Percentiles rank a stretch among this genome's conserved stretches.
These are phyloP conservation scores for Nomada flava DNA, from an alignment of 2,888 invertebrate species.

Conservation along the genomic window DNA sequence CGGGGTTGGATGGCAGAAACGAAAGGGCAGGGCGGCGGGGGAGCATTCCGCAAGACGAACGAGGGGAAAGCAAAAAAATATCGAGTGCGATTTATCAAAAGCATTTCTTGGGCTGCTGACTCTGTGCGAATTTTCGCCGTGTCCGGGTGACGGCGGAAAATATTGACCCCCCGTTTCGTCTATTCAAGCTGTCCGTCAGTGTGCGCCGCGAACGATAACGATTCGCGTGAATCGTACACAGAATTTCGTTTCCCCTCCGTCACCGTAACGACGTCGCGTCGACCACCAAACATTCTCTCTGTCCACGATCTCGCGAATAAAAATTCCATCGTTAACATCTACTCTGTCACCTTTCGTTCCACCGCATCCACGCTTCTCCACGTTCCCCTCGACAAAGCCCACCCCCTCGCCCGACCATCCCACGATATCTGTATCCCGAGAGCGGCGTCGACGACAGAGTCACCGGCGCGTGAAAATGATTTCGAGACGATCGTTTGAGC, in stretches of 20 bases:
- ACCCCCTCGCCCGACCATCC: neutral
- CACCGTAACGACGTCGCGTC: neutral
- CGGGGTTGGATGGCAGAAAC: slow-evolving; percentile 22
- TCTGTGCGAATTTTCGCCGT: slow-evolving; percentile 59
- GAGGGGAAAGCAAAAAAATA: slow-evolving; percentile 74
- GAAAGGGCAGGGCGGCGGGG: slow-evolving; percentile 37
- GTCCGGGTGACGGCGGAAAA: slow-evolving; percentile 47
- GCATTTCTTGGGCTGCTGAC: slow-evolving; percentile 69
- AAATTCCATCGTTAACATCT: too few relatives aligned
- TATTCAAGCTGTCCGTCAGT: slow-evolving; percentile 20
- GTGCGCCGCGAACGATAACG: slow-evolving; percentile 15
- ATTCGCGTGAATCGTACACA: neutral
- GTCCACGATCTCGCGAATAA: too few relatives aligned
- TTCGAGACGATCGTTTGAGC: slow-evolving; percentile 48
- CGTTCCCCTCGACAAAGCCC: neutral
- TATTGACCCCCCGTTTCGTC: slow-evolving; percentile 48
- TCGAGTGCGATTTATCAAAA: slow-evolving; percentile 78
- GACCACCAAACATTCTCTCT: too few relatives aligned
- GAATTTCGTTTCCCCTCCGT: neutral
- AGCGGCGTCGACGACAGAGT: slow-evolving; percentile 9
- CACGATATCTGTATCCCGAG: neutral
- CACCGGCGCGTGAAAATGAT: slow-evolving; percentile 53
- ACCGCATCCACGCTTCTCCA: too few relatives aligned
- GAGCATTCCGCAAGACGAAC: slow-evolving; percentile 64
- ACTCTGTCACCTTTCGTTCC: too few relatives aligned